These are phyloP conservation scores for Chiloscyllium punctatum DNA, from an alignment of 2,797 vertebrate species.

Conservation along the genomic window DNA sequence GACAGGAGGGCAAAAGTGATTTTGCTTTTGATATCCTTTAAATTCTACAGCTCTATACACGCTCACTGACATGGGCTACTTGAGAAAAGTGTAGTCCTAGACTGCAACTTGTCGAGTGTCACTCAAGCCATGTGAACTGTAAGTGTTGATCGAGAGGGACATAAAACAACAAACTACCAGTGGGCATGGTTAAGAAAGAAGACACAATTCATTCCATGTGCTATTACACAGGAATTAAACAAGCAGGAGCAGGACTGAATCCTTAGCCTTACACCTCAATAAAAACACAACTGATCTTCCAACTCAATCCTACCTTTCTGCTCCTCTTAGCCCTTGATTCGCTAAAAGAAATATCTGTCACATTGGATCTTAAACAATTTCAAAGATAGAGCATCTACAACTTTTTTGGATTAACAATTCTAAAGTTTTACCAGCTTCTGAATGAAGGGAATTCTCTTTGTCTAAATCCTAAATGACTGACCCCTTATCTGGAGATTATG, in stretches of 20 bases:
- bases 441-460: not conserved
- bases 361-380: not conserved
- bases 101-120: not conserved
- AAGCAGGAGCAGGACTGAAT: not conserved
- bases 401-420: not conserved
- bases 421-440: not conserved
- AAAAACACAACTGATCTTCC: not conserved
- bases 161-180: not conserved
- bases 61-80: not conserved
- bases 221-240: not conserved
- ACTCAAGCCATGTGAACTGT: not conserved
- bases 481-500: not conserved
- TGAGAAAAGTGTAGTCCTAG: not conserved
- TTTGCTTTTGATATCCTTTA: not conserved
- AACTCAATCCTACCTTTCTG: not conserved
- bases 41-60: not conserved
- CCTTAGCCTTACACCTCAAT: not conserved
- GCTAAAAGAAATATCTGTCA: not conserved
- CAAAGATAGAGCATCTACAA: not conserved
- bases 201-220: not conserved
- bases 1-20: not conserved
- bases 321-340: not conserved
- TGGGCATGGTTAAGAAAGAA: not conserved
- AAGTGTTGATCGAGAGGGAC: not conserved
- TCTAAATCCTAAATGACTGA: not conserved